phyloP scores from a whole-genome alignment of 2,888 invertebrate species.

The Frankliniella fusca region DNA sequence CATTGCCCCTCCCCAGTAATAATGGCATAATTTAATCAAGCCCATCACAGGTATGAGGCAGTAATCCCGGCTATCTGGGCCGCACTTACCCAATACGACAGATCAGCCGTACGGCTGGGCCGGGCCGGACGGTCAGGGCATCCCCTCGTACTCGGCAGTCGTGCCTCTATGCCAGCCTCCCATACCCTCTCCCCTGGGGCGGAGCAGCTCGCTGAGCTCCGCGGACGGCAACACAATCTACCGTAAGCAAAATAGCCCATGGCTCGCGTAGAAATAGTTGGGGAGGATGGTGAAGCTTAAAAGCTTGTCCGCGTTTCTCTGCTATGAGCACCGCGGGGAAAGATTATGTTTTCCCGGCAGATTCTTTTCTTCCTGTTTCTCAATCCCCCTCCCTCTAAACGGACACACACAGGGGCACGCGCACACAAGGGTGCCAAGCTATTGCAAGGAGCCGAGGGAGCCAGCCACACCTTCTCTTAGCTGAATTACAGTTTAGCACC shows the following conservation, averaged over 20 bases:
- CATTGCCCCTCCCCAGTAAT: not conserved
- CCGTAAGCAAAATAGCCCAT: too few relatives aligned
- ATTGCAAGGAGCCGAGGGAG: not conserved
- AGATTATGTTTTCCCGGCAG: not conserved
- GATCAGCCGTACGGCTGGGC: not conserved
- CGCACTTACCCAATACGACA: not conserved
- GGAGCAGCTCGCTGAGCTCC: too few relatives aligned
- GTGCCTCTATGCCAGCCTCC: too few relatives aligned
- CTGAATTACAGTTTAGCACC: slow-evolving; percentile 22
- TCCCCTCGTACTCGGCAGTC: too few relatives aligned
- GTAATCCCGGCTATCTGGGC: slow-evolving; percentile 12
- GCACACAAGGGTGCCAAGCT: too few relatives aligned
- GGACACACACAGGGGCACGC: not conserved
- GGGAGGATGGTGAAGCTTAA: too few relatives aligned
- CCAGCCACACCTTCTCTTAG: not conserved
- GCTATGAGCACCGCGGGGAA: not conserved
- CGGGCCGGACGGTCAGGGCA: not conserved
- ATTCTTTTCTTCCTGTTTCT: not conserved
- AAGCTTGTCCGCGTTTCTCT: too few relatives aligned
- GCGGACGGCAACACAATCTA: too few relatives aligned
- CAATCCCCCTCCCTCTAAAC: not conserved
- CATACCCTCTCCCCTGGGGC: too few relatives aligned
- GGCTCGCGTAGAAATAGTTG: too few relatives aligned
- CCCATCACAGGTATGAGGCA: slow-evolving; percentile 6
- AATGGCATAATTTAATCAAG: slow-evolving; percentile 19